Conservation (phyloP, 1,140 invertebrate species). For the Drosophila cardini region DNA sequence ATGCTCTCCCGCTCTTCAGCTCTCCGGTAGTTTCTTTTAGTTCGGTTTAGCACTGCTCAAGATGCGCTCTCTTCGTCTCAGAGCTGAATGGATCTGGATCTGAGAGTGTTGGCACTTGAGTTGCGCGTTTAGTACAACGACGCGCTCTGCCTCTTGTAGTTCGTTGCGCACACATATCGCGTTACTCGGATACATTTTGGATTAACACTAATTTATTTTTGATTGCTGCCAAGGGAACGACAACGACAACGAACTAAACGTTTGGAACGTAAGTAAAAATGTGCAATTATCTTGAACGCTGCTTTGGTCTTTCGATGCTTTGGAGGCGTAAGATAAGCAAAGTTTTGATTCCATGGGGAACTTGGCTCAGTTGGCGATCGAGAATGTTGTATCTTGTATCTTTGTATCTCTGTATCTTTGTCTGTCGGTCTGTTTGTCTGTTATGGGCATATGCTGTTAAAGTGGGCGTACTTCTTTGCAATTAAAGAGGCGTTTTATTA, state of each 20-base stretch:
- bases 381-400: constrained; percentile 4
- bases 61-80: constrained; percentile 48
- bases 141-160: constrained; percentile 67
- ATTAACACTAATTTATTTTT: constrained; percentile 76
- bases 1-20: constrained; percentile 7
- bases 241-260: constrained; percentile 30
- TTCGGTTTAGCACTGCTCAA: constrained; percentile 20
- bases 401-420: constrained; percentile 1
- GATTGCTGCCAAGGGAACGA: constrained; percentile 60
- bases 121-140: constrained; percentile 63
- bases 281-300: constrained; percentile 49
- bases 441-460: constrained; percentile 26
- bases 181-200: constrained; percentile 44
- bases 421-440: constrained; percentile 18
- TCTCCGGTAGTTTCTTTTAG: constrained; percentile 8
- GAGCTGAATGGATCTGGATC: constrained; percentile 42
- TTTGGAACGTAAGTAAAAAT: constrained; percentile 63
- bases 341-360: constrained; percentile 21
- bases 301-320: constrained; percentile 29
- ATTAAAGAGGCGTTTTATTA: constrained; percentile 63
- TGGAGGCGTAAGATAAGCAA: constrained; percentile 25
- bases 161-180: constrained; percentile 39
- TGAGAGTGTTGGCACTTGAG: constrained; percentile 22
- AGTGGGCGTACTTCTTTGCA: constrained; percentile 64
- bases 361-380: constrained; percentile 9